These are phyloP conservation scores for Emberiza fucata DNA, from an alignment of 2,113 vertebrate genomes.

Conservation along the genomic window DNA sequence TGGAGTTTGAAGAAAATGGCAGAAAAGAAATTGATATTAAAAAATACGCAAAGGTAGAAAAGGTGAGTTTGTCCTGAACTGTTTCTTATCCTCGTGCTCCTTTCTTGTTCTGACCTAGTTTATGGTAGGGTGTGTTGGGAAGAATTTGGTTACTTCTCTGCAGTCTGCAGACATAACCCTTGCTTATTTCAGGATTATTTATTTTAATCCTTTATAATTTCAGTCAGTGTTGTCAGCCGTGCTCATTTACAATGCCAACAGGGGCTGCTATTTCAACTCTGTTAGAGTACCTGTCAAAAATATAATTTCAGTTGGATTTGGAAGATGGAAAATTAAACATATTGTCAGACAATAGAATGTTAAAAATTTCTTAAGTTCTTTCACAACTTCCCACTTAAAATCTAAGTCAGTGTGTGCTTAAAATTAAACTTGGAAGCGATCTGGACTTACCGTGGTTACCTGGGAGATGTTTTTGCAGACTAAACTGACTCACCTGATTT, in stretches of 20 bases:
- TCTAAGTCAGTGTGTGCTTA: background rate
- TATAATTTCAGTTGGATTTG: background rate
- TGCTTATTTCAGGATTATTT: no score
- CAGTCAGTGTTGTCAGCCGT: background rate
- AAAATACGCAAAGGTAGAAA: constrained; percentile 95
- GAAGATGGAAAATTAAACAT: background rate
- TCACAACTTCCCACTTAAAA: background rate
- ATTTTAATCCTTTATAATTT: background rate
- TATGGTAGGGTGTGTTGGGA: no score
- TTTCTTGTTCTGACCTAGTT: background rate
- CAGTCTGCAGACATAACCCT: fast-evolving
- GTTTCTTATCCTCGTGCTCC: background rate
- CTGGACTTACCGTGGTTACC: fast-evolving
- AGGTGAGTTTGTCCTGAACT: constrained; percentile 67
- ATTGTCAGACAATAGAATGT: no score
- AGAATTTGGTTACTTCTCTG: background rate
- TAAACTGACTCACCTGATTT: background rate
- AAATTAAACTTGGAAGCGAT: background rate
- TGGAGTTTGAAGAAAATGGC: constrained; percentile 90
- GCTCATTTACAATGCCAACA: background rate
- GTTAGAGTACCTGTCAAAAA: background rate
- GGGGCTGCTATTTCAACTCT: background rate
- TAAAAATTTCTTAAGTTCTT: background rate
- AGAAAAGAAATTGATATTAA: constrained; percentile 96
- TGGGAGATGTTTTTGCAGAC: background rate